Conservation (phyloP, 2,113 vertebrate genomes). For the Prinia subflava region DNA sequence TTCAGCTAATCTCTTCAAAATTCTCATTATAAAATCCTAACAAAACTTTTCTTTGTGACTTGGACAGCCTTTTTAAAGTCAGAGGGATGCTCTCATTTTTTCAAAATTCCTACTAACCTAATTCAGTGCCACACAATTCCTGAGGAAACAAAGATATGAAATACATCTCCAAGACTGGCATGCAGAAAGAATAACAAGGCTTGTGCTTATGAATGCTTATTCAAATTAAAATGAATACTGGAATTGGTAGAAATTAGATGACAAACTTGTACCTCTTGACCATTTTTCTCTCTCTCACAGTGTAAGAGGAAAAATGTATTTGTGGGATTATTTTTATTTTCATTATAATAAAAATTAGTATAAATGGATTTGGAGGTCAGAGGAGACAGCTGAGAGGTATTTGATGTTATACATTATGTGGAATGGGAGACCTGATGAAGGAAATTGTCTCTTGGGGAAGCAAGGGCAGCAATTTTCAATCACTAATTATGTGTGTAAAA, state of each 20-base stretch:
- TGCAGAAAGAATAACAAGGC: background rate
- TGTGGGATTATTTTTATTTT: background rate
- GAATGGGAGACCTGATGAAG: background rate
- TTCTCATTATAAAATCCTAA: background rate
- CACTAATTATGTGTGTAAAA: background rate
- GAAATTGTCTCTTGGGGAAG: background rate
- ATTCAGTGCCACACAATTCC: background rate
- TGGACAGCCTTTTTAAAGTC: background rate
- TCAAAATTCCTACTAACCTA: background rate
- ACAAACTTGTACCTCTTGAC: background rate
- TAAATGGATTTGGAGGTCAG: background rate
- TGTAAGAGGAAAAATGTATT: background rate
- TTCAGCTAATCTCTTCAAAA: background rate
- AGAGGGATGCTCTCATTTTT: background rate
- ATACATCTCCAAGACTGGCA: background rate
- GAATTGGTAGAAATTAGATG: background rate
- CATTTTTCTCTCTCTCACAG: background rate
- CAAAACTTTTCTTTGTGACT: background rate
- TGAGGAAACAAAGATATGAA: background rate
- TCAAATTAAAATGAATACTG: background rate
- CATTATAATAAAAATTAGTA: background rate
- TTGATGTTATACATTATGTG: background rate
- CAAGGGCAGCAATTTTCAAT: background rate
- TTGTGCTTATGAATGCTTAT: background rate
- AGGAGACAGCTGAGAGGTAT: background rate